Evolutionary conservation across 2,113 vertebrate species (phyloP).

Genomic region (Climacteris rufus): DNA sequence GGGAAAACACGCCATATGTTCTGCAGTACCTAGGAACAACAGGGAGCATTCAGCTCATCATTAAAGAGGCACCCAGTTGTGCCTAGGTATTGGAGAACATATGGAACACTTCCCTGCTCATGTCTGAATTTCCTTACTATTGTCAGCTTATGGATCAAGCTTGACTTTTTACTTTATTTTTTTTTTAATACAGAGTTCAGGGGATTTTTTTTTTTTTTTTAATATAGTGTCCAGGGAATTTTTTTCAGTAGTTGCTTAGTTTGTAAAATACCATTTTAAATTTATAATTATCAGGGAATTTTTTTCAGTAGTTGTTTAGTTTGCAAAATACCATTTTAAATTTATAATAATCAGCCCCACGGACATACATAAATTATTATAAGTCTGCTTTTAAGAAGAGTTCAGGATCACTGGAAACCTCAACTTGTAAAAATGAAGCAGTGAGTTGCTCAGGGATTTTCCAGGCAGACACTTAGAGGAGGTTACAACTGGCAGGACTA

Average conservation of each 20-base stretch:
- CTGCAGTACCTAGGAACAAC: constrained; percentile 76
- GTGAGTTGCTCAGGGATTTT: neutral
- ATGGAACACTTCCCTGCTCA: constrained; percentile 73
- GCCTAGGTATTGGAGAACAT: constrained; percentile 78
- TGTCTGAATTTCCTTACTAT: constrained; percentile 70
- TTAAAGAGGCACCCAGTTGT: constrained; percentile 83
- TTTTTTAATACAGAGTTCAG: neutral
- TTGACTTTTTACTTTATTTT: constrained; percentile 30
- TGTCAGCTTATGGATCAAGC: constrained; percentile 67
- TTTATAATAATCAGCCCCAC: neutral
- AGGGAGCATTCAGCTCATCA: constrained; percentile 79
- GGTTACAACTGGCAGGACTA: neutral
- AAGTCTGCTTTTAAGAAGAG: neutral
- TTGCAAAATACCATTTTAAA: constrained; percentile 49
- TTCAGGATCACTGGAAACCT: neutral
- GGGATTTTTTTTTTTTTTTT: neutral
- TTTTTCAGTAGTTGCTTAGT: neutral
- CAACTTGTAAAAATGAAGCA: neutral
- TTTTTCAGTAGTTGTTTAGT: neutral
- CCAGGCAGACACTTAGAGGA: neutral
- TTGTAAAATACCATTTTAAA: constrained; percentile 49
- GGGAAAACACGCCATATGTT: constrained; percentile 73
- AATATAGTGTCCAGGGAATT: neutral
- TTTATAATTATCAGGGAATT: neutral
- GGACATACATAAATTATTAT: neutral